These are phyloP conservation scores for Piscicola geometra DNA, from an alignment of 2,888 invertebrate species.

Conservation along the genomic window DNA sequence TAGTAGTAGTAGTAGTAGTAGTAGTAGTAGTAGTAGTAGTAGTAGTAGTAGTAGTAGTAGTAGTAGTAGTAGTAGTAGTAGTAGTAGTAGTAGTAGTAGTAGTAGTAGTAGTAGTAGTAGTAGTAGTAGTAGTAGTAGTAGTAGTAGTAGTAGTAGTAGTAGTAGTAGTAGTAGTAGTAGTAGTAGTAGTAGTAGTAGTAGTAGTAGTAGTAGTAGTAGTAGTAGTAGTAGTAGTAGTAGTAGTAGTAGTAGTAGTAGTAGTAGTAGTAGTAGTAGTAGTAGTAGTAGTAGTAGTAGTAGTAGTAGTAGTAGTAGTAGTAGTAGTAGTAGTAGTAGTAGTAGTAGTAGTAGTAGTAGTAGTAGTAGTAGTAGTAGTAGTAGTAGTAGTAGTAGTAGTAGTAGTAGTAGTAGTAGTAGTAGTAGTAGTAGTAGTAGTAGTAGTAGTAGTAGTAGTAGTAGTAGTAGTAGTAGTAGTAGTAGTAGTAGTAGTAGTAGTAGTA, in stretches of 20 bases:
- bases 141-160: slow-evolving; percentile 36
- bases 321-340: slow-evolving; percentile 27
- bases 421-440: slow-evolving; percentile 35
- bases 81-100: slow-evolving; percentile 35
- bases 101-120: slow-evolving; percentile 36
- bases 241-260: slow-evolving; percentile 33
- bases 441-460: slow-evolving; percentile 34
- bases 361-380: slow-evolving; percentile 33
- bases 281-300: slow-evolving; percentile 34
- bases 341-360: slow-evolving; percentile 32
- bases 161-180: slow-evolving; percentile 35
- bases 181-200: slow-evolving; percentile 28
- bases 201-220: slow-evolving; percentile 4
- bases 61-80: slow-evolving; percentile 36
- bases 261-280: slow-evolving; percentile 34
- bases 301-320: slow-evolving; percentile 16
- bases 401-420: slow-evolving; percentile 32
- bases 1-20: slow-evolving; percentile 36
- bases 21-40: slow-evolving; percentile 35
- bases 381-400: slow-evolving; percentile 26
- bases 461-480: slow-evolving; percentile 18
- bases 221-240: slow-evolving; percentile 16
- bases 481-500: slow-evolving; percentile 12
- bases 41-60: slow-evolving; percentile 37
- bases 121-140: slow-evolving; percentile 35